Base-by-base conservation (phyloP, 2,888 invertebrate species). In the Ptycholaimellus sp. region DNA sequence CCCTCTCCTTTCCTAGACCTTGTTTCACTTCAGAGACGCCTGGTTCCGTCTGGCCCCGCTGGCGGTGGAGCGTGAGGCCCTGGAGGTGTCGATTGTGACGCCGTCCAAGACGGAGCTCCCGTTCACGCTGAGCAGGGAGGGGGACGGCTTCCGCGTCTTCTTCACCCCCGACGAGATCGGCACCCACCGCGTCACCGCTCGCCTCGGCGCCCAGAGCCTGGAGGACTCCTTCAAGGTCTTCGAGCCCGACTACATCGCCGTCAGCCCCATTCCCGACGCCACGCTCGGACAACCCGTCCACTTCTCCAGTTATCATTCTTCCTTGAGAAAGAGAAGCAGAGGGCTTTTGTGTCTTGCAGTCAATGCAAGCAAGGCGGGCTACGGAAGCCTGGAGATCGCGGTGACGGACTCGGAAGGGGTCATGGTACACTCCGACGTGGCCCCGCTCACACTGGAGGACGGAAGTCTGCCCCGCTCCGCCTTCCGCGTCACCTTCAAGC, bases 401-500 rank as follows among this genome's bases (percentile, higher is more conserved):
- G 85, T 96, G 49, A 80, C 81, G 43, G 55, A 49, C 35, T 83
- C 30, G 71, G 79, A 58, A 81, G 85, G 37, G 70, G 80, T 44
- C 81, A 87, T 54, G 39, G 55, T 54, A 29, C 54, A 54, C 5
- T 55, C 54, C 7, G 53, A 54, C 36, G 54, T 54, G n/a, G 49
- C 49, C n/a, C 54, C 54, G n/a, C n/a, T n/a, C n/a, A n/a, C n/a
- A 36, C 40, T 54, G 35, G 54, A 54, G 40, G 48, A 44, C 22
- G 54, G 54, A 18, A 40, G 30, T n/a, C n/a, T n/a, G 17, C 34
- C 38, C 38, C 42, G 48, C 44, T 62, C 64, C 36, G 53, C 52
- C 37, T 96, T 93, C 64, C 76, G 82, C 44, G 93, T 93, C 40
- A 83, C 85, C 50, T 96, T 93, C 61, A 75, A 83, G 44, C 90